Percentiles rank a stretch among this genome's conserved stretches.
These are phyloP conservation scores for Clangula hyemalis DNA, from an alignment of 2,797 vertebrate species.

Conservation along the genomic window DNA sequence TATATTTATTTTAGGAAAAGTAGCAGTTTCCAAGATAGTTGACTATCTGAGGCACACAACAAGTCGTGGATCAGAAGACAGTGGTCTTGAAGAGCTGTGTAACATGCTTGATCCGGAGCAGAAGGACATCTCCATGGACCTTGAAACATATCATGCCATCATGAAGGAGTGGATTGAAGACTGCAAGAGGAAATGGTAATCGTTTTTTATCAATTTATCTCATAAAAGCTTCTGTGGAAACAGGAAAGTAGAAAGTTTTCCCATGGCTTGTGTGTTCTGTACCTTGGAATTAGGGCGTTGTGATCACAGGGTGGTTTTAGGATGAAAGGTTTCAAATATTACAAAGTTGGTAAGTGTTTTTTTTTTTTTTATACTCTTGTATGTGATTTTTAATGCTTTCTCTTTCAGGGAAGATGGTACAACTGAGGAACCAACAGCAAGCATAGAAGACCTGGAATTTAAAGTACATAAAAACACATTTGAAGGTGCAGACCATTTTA, in stretches of 20 bases:
- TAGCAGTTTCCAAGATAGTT: conserved; percentile 87
- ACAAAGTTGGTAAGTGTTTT: neutral
- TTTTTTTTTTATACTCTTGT: neutral
- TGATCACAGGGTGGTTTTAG: neutral
- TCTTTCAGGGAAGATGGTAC: conserved; percentile 40
- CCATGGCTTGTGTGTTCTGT: accelerated
- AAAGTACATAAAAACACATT: conserved; percentile 65
- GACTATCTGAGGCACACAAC: conserved; percentile 87
- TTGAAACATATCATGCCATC: conserved; percentile 86
- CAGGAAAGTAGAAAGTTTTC: neutral
- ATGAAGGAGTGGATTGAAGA: conserved; percentile 91
- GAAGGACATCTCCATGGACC: conserved; percentile 85
- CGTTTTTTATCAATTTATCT: neutral
- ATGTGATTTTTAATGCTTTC: neutral
- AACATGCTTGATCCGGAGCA: conserved; percentile 89
- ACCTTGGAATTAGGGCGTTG: neutral
- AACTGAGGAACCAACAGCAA: neutral
- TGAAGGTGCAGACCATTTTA: conserved; percentile 68
- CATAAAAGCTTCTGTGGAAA: neutral
- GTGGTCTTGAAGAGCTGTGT: conserved; percentile 87
- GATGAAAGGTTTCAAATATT: neutral
- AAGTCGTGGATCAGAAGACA: conserved; percentile 83
- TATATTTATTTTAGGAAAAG: conserved; percentile 81
- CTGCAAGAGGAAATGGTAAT: conserved; percentile 84
- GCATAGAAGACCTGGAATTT: conserved; percentile 65